These are phyloP conservation scores for Liolophura sinensis DNA, from an alignment of 1,140 invertebrate genomes.

Conservation along the genomic window DNA sequence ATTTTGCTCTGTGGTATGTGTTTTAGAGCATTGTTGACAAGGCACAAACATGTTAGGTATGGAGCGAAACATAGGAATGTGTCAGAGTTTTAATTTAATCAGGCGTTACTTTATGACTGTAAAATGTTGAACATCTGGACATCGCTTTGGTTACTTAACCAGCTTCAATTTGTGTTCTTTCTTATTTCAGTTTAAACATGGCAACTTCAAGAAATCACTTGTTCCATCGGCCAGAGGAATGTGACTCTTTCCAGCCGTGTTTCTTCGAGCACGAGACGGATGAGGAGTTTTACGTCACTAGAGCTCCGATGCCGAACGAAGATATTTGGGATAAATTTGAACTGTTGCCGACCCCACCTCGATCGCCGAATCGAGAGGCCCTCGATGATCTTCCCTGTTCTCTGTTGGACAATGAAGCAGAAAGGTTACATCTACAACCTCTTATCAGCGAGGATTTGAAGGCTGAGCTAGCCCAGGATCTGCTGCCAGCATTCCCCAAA, in stretches of 20 bases:
- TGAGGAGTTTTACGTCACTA: constrained; percentile 16
- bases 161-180: no score
- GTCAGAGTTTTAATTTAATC: no score
- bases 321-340: constrained; percentile 66
- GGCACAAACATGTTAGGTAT: no score
- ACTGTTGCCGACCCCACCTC: constrained; percentile 52
- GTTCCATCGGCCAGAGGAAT: neutral
- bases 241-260: constrained; percentile 1
- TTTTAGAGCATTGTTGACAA: no score
- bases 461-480: constrained; percentile 10
- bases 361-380: constrained; percentile 44
- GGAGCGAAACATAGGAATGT: no score
- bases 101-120: no score
- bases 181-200: no score
- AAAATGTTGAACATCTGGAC: no score
- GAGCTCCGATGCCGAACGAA: constrained; percentile 36
- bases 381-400: constrained; percentile 1
- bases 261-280: constrained; percentile 14
- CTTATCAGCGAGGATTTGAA: constrained; percentile 22
- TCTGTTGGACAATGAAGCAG: constrained; percentile 23
- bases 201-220: no score
- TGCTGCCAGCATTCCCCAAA: constrained; percentile 5
- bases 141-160: no score
- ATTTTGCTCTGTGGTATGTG: no score
- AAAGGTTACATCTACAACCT: constrained; percentile 17